A percentile compares a stretch with the other conserved stretches of the same genome.
These are phyloP conservation scores for Diabrotica virgifera DNA, from an alignment of 1,140 invertebrate species.

Conservation along the genomic window DNA sequence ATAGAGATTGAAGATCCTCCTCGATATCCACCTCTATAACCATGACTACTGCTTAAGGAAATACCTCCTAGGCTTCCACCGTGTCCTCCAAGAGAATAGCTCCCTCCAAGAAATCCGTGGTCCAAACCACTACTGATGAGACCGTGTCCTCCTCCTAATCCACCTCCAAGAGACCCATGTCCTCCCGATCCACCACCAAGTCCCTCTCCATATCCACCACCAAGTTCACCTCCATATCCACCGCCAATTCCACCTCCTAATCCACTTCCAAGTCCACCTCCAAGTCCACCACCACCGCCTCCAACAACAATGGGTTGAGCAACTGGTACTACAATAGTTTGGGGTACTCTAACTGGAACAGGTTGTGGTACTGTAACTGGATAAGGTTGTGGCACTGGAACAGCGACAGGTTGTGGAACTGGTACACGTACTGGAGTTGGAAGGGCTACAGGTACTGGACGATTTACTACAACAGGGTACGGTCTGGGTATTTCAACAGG, in stretches of 20 bases:
- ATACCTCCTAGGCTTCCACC: slow-evolving; percentile 22
- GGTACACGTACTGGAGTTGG: slow-evolving; percentile 35
- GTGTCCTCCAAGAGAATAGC: slow-evolving; percentile 13
- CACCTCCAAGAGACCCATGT: slow-evolving; percentile 15
- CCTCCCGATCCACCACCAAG: slow-evolving; percentile 31
- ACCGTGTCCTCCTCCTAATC: slow-evolving; percentile 13
- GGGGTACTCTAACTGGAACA: slow-evolving; percentile 38
- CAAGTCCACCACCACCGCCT: slow-evolving; percentile 27
- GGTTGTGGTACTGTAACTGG: slow-evolving; percentile 39
- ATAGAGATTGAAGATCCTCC: slow-evolving; percentile 21
- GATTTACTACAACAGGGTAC: slow-evolving; percentile 37
- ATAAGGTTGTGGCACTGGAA: slow-evolving; percentile 38
- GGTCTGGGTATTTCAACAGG: slow-evolving; percentile 46
- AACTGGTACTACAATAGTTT: slow-evolving; percentile 37
- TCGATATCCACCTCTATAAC: slow-evolving; percentile 10
- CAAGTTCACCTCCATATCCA: slow-evolving; percentile 20
- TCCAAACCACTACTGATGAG: slow-evolving; percentile 16
- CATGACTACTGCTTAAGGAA: slow-evolving; percentile 21
- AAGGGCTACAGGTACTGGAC: slow-evolving; percentile 37
- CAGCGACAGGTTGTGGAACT: slow-evolving; percentile 34
- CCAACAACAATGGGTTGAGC: slow-evolving; percentile 46
- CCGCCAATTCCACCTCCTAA: slow-evolving; percentile 23
- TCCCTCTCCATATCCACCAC: slow-evolving; percentile 27
- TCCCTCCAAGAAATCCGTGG: slow-evolving; percentile 16
- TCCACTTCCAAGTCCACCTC: too few relatives aligned